Base-by-base conservation (phyloP, 2,797 vertebrate species). In the Bovichtus variegatus region DNA sequence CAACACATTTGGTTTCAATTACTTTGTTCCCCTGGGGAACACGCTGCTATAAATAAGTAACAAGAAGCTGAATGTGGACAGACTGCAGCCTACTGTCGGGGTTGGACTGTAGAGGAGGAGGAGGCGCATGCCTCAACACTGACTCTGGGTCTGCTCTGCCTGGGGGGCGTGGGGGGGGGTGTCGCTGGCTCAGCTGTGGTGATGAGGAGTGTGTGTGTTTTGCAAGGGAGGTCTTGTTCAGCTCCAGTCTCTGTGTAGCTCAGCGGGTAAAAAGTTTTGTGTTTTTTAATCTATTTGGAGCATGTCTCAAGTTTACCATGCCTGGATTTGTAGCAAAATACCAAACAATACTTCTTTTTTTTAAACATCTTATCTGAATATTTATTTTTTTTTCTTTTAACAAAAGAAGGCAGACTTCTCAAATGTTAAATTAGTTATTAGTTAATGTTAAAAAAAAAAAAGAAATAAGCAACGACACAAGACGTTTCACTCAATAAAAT, bases 1-100 rank as follows among this genome's bases (percentile, higher is more conserved):
- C 83, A 86, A 81, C 91, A 88, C 94, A 94, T 95, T 93, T 94
- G 94, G 94, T 94, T 94, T 94, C 89, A 89, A 92, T 96, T 93
- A 93, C 90, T 74, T 58, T 40, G 59, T 78, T 63, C 89, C 92
- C 86, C 81, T 80, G 64, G 91, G 88, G 85, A 87, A 83, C 66
- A 34, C 58, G 87, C 79, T 82, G 81, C 94, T 95, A 95, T 94
- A 95, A 94, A 96, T 96, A 95, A 91, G 87, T 81, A 84, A 89
- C 60, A 82, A 82, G 82, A 47, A 85, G 82, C 84, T 6, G 71
- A 51, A 77, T 87, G 81, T 88, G 89, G 86, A 87, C 77, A 68
- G 87, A 80, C 64, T 78, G 80, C 74, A 74, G 83, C 78, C 77
- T 69, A 77, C 86, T 74, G 85, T 73, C 43, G 41, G 82, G 47